These are phyloP conservation scores for Cygnus atratus DNA, from an alignment of 2,113 vertebrate species.

Conservation along the genomic window DNA sequence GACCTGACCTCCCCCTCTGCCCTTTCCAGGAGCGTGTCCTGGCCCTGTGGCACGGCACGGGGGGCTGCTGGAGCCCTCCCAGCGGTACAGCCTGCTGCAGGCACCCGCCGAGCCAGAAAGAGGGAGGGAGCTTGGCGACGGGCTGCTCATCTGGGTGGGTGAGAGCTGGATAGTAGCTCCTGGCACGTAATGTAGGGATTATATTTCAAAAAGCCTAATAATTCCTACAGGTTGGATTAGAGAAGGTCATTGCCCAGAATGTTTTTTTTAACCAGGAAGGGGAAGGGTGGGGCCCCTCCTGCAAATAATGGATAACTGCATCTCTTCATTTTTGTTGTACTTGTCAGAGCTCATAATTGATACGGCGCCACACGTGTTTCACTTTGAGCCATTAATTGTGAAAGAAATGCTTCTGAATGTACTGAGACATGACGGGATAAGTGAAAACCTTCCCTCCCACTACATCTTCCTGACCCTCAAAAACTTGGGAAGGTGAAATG, in stretches of 20 bases:
- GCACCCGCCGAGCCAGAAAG: neutral
- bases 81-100: neutral
- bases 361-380: neutral
- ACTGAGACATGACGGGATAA: neutral
- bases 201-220: neutral
- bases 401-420: neutral
- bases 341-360: neutral
- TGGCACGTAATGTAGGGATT: neutral
- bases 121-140: neutral
- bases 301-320: no score
- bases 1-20: neutral
- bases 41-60: neutral
- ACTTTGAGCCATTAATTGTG: neutral
- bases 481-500: neutral
- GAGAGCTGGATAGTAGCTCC: neutral
- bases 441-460: neutral
- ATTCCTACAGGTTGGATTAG: neutral
- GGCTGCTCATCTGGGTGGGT: neutral
- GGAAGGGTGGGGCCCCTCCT: neutral
- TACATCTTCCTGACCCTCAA: neutral
- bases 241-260: neutral
- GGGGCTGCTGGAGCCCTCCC: neutral
- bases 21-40: neutral
- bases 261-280: neutral
- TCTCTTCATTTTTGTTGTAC: neutral